phyloP scores from a whole-genome alignment of 1,140 invertebrate species.

The Eurytemora carolleeae region DNA sequence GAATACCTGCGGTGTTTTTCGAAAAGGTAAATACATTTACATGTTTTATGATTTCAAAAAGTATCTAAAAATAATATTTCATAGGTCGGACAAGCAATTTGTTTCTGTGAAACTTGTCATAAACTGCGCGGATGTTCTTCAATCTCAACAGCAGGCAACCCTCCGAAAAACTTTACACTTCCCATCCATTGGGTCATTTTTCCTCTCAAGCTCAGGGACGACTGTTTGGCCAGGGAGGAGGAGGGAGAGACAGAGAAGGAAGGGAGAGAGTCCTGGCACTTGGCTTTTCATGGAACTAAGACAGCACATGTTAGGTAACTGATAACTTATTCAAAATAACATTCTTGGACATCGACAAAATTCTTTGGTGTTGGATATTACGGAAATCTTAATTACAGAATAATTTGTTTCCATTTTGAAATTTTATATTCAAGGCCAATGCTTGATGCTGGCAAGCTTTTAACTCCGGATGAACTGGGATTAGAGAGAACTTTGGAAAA shows the following conservation, averaged over 20 bases:
- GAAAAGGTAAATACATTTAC: neutral
- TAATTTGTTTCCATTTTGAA: too few relatives aligned
- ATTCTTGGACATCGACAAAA: too few relatives aligned
- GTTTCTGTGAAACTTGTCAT: neutral
- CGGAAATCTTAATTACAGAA: too few relatives aligned
- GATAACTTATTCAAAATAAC: too few relatives aligned
- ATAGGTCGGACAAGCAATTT: neutral
- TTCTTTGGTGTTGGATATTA: too few relatives aligned
- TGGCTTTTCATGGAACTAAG: neutral
- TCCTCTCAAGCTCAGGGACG: neutral
- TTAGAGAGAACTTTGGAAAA: neutral
- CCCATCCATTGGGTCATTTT: neutral
- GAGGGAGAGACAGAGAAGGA: neutral
- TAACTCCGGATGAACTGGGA: neutral
- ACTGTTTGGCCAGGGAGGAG: too few relatives aligned
- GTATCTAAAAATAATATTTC: neutral
- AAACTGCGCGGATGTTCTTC: neutral
- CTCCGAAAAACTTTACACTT: neutral
- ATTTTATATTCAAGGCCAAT: neutral
- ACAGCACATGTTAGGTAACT: too few relatives aligned
- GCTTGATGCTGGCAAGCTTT: neutral
- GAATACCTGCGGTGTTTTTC: neutral
- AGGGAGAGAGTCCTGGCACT: neutral
- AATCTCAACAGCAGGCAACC: neutral
- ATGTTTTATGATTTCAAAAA: neutral